Evolutionary conservation across 2,113 vertebrate genomes (phyloP).

Genomic region (Gymnogyps californianus): DNA sequence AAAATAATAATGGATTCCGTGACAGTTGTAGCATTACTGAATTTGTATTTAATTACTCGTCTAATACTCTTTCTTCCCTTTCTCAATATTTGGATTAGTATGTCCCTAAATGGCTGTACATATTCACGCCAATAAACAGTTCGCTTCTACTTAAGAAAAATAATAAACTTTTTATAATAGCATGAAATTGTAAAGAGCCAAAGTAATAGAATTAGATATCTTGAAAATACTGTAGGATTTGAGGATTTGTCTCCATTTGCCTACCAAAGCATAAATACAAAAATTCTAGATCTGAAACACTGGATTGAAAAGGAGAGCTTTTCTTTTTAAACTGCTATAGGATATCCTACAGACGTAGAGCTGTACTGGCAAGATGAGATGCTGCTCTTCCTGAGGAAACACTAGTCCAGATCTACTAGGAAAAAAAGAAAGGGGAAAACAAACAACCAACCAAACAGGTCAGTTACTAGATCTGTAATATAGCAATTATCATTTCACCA

Average conservation of each 20-base stretch:
- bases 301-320: not conserved
- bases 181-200: not conserved
- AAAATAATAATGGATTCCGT: slow-evolving; percentile 7
- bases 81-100: slow-evolving; percentile 36
- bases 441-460: not conserved
- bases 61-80: slow-evolving; percentile 2
- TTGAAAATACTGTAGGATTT: slow-evolving; percentile 16
- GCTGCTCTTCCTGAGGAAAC: not conserved
- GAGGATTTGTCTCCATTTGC: slow-evolving; percentile 9
- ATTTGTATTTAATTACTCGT: not conserved
- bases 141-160: slow-evolving; percentile 24
- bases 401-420: not conserved
- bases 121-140: not conserved
- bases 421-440: accelerated
- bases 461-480: not conserved
- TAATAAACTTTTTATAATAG: slow-evolving; percentile 12
- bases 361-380: not conserved
- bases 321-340: not conserved
- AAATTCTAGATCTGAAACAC: not conserved
- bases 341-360: not conserved
- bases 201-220: not conserved
- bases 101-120: not conserved
- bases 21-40: not conserved
- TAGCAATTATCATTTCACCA: not conserved
- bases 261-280: not conserved